phyloP scores from a whole-genome alignment of 2,888 invertebrate species.

The Chloroclystis v-ata region DNA sequence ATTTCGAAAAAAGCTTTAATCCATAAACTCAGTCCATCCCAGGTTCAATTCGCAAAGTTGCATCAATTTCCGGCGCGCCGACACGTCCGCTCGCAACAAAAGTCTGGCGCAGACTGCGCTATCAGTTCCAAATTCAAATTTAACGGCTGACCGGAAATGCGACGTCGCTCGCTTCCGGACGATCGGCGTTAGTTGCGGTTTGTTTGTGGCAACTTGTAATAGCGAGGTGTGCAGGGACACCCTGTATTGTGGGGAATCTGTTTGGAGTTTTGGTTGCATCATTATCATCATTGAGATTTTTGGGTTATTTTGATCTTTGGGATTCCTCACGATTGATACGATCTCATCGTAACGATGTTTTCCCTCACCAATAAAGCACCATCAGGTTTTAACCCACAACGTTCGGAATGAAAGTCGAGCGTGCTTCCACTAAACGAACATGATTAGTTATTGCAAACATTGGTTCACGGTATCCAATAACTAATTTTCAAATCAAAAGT shows the following conservation, averaged over 20 bases:
- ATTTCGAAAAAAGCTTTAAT: no score
- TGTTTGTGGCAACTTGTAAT: conserved; percentile 8
- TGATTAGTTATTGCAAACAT: no score
- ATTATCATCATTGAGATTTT: neutral
- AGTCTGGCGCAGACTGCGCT: conserved; percentile 56
- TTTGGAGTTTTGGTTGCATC: neutral
- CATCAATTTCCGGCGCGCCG: conserved; percentile 53
- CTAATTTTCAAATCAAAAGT: no score
- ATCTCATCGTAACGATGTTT: no score
- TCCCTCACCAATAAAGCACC: no score
- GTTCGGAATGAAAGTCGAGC: no score
- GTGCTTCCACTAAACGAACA: no score
- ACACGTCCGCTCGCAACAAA: conserved; percentile 56
- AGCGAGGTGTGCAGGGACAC: neutral
- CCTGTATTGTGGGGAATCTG: neutral
- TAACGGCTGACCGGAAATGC: conserved; percentile 70
- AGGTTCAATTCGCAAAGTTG: conserved; percentile 23
- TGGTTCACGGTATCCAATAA: no score
- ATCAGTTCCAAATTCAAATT: conserved; percentile 72
- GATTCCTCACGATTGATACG: no score
- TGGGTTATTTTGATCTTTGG: no score
- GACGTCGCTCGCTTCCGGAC: conserved; percentile 53
- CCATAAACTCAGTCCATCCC: neutral
- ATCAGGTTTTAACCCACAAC: no score
- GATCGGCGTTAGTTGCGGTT: conserved; percentile 30